A percentile compares a stretch with the other conserved stretches of the same genome.
These are phyloP conservation scores for Torymus tubicola DNA, from an alignment of 2,888 invertebrate genomes.

Conservation along the genomic window DNA sequence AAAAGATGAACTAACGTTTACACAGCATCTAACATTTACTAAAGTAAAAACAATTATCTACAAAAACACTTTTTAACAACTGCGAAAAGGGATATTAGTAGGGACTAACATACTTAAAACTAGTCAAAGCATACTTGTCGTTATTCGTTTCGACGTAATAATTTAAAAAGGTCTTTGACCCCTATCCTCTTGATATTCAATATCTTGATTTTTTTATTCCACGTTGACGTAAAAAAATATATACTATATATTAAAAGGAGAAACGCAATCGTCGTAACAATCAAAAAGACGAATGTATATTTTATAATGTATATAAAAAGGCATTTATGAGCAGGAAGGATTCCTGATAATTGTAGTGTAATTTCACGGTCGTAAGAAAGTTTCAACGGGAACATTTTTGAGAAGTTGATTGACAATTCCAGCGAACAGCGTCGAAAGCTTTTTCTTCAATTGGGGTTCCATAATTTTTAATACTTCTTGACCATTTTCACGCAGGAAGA, in stretches of 20 bases:
- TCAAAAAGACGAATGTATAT: background rate
- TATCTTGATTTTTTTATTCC: background rate
- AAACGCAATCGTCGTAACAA: background rate
- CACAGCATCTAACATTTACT: slow-evolving; percentile 9
- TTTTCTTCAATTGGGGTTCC: slow-evolving; percentile 83
- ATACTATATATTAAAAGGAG: background rate
- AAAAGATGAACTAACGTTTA: slow-evolving; percentile 6
- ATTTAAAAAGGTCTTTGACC: background rate
- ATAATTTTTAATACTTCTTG: slow-evolving; percentile 83
- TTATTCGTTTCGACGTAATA: slow-evolving; percentile 1
- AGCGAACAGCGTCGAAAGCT: slow-evolving; percentile 81
- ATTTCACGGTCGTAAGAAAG: slow-evolving; percentile 78
- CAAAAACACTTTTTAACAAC: slow-evolving; percentile 12
- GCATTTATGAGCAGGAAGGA: background rate
- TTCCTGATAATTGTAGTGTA: background rate
- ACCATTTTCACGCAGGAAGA: slow-evolving; percentile 84
- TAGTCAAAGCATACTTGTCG: slow-evolving; percentile 21
- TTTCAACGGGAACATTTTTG: slow-evolving; percentile 81
- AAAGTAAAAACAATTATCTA: slow-evolving; percentile 35
- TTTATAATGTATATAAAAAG: background rate
- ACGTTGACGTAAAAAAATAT: background rate
- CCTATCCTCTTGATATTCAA: no score
- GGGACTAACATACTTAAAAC: slow-evolving; percentile 42
- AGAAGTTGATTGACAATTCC: slow-evolving; percentile 83
- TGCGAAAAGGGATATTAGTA: slow-evolving; percentile 7